Evolutionary conservation across 1,140 invertebrate genomes (phyloP), one percentile per base, ranked within the genome.

Genomic region (Heliconius nattereri): DNA sequence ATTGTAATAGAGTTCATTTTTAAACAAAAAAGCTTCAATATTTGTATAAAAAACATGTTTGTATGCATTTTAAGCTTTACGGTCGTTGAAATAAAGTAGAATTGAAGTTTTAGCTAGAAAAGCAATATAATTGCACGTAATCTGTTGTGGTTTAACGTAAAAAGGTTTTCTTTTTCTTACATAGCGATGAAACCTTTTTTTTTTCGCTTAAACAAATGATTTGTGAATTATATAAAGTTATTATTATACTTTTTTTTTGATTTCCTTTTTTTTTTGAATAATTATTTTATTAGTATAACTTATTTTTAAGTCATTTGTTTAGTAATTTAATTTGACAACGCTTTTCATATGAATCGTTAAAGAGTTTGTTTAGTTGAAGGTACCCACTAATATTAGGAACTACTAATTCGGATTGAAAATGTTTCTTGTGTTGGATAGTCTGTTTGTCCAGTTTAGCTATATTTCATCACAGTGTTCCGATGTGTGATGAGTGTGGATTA

Each of bases 41-140:
- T 29, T 1, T 29, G 13, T n/a, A 26, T 66, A 66, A 70, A 75
- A 71, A 77, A 26, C 52, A 9, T 40, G 35, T 16, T 23, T 77
- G 13, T 26, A 74, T n/a, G 20, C 2, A 81, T 54, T 71, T 71
- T 78, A 19, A 45, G 57, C 73, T 60, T 54, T 81, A 72, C 35
- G n/a, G 2, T 26, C 6, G 29, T 40, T 2, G 5, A 37, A 3
- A n/a, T 78, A 81, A 40, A 78, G 73, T 75, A 54, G 9, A 40
- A 71, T 71, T 78, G 71, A 20, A 49, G 23, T 37, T 13, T 54
- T 29, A 8, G 23, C 1, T 13, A 20, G 9, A 75, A 81, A 71
- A 78, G 71, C 71, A 78, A 78, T 81, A 81, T 78, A 75, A 81
- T 81, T 78, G 80, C 80, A 81, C 80, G 80, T 81, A 81, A 81